Conservation (phyloP, 2,797 vertebrate genomes). For the Nyctalus aviator region DNA sequence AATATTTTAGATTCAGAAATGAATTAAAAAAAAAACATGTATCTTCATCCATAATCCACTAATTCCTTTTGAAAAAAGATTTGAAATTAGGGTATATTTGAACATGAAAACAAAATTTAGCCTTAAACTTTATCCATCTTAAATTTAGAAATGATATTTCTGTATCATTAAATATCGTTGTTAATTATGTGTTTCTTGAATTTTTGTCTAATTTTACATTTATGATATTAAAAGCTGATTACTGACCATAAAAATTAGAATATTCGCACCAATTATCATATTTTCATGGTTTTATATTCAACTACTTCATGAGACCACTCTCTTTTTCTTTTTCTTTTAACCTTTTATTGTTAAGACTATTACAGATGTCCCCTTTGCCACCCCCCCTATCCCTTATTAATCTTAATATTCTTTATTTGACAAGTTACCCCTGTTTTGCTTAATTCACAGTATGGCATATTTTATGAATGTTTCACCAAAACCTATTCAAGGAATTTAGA, state of each 20-base stretch:
- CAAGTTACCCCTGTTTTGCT: conserved; percentile 16
- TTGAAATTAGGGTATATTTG: conserved; percentile 45
- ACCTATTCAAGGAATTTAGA: conserved; percentile 2
- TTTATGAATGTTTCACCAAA: conserved; percentile 55
- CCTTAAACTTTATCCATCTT: conserved; percentile 10
- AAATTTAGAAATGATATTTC: conserved; percentile 50
- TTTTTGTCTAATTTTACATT: conserved; percentile 54
- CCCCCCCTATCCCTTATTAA: neutral
- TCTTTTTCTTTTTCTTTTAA: neutral
- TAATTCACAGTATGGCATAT: neutral
- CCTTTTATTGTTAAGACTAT: neutral
- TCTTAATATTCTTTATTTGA: neutral
- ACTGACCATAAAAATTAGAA: conserved; percentile 38
- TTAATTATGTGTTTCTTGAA: conserved; percentile 48
- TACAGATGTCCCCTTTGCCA: too few relatives aligned
- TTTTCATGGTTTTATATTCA: conserved; percentile 37
- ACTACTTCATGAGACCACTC: neutral
- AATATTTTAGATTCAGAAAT: conserved; percentile 23
- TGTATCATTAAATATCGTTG: neutral
- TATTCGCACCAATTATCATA: neutral
- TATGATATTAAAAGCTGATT: conserved; percentile 59
- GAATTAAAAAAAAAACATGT: neutral
- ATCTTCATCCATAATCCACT: neutral
- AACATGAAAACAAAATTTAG: conserved; percentile 49
- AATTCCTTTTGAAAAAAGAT: conserved; percentile 1